A percentile compares a stretch with the other conserved stretches of the same genome.
Evolutionary conservation across 2,797 vertebrate species (phyloP).

Genomic region (Diplodus sargus): DNA sequence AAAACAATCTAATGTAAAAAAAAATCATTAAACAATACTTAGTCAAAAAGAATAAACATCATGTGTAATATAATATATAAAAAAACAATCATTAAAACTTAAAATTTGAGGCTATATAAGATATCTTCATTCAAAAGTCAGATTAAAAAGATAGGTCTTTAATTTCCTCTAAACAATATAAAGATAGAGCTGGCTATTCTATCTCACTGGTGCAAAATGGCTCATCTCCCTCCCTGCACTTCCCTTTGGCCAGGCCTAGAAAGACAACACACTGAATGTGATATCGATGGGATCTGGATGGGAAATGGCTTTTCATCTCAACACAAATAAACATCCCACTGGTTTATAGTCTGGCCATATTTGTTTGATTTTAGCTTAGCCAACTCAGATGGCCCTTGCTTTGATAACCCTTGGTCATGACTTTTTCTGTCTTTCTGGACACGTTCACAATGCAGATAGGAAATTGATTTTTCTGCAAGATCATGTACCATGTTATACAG

Average conservation of each 20-base stretch:
- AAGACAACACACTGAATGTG: conserved; percentile 43
- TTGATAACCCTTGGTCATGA: conserved; percentile 31
- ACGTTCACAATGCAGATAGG: conserved; percentile 41
- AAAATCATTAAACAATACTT: no score
- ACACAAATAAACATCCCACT: conserved; percentile 69
- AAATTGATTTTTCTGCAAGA: conserved; percentile 44
- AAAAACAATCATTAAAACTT: no score
- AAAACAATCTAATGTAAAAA: no score
- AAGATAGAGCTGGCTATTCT: no score
- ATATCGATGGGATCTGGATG: conserved; percentile 54
- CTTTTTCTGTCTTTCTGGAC: conserved; percentile 19
- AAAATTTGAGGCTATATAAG: no score
- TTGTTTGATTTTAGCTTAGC: conserved; percentile 67
- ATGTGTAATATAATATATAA: no score
- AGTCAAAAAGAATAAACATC: no score
- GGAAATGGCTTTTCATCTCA: conserved; percentile 58
- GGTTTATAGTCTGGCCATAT: conserved; percentile 53
- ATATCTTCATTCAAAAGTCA: no score
- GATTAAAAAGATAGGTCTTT: no score
- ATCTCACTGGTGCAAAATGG: conserved; percentile 30
- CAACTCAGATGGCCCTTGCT: conserved; percentile 37
- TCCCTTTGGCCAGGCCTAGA: conserved; percentile 9
- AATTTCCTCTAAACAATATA: no score
- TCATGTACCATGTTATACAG: conserved; percentile 25
- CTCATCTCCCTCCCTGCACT: conserved; percentile 22